Base-by-base conservation (phyloP, 2,888 invertebrate species). In the Yponomeuta sedellus region DNA sequence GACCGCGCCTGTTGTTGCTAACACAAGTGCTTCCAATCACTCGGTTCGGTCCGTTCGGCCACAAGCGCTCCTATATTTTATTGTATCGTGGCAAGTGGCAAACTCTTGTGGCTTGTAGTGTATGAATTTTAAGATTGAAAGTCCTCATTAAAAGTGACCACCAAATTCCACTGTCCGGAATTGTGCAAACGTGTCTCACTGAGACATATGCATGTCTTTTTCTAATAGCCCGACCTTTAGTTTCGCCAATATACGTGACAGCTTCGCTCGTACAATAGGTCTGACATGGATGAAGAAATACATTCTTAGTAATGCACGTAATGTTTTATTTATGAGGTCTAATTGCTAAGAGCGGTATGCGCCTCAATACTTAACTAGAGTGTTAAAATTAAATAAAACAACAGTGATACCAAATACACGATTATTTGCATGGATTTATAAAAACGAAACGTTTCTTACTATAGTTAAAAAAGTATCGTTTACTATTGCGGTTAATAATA, bases 171-270 rank as follows among this genome's bases (percentile, higher is more conserved):
- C 20, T 6, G 19, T 19, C 10, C 22, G 20, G 4, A 22, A 59
- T 59, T 59, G 25, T 59, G 25, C 59, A 59, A 59, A 59, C 25
- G 22, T 52, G n/a, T 19, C 11, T 22, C 59, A 11, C 19, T 57
- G 22, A 59, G 59, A 59, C 59, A 59, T 11, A 59, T 59, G 16
- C 59, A 59, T 59, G 25, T 16, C 19, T 25, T 59, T 59, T 59
- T 59, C 59, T 59, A 59, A 59, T 59, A 59, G 59, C 57, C 19
- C 20, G 57, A 59, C 59, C 59, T 59, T 59, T 59, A 19, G 59
- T 59, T 59, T 59, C 59, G 59, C 22, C 59, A 59, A 25, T 11
- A 20, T 59, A 59, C 59, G 59, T 59, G 59, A 59, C 59, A 59
- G 25, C 59, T 22, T 22, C 10, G 20, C 20, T 59, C 59, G 44